A percentile compares a stretch with the other conserved stretches of the same genome.
phyloP scores from a whole-genome alignment of 2,888 invertebrate genomes.

The Drosophila macrospina region DNA sequence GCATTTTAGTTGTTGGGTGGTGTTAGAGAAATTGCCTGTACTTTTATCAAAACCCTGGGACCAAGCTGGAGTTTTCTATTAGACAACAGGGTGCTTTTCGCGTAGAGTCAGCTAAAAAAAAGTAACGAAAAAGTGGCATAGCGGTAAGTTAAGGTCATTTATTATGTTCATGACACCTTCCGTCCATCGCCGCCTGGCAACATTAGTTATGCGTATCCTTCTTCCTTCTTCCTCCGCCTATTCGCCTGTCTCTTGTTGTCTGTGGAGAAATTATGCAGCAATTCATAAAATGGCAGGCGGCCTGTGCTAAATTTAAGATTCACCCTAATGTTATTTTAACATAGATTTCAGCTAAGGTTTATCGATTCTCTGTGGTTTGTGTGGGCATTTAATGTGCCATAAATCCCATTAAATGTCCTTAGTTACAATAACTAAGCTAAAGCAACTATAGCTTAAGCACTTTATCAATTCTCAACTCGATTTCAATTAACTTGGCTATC shows the following conservation, averaged over 20 bases:
- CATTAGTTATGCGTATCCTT: slow-evolving; percentile 64
- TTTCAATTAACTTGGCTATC: slow-evolving; percentile 66
- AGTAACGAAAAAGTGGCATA: slow-evolving; percentile 52
- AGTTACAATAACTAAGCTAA: slow-evolving; percentile 22
- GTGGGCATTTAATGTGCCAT: slow-evolving; percentile 38
- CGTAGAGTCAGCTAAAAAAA: slow-evolving; percentile 60
- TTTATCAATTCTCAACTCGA: slow-evolving; percentile 37
- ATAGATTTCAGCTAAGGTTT: slow-evolving; percentile 53
- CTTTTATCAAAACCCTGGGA: slow-evolving; percentile 33
- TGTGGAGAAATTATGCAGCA: slow-evolving; percentile 73
- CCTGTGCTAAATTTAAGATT: slow-evolving; percentile 42
- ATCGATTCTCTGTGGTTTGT: slow-evolving; percentile 60
- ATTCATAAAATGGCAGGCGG: slow-evolving; percentile 69
- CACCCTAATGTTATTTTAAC: slow-evolving; percentile 53
- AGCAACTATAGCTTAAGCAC: slow-evolving; percentile 36
- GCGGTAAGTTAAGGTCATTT: slow-evolving; percentile 76
- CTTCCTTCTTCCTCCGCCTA: not conserved
- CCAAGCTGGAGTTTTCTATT: slow-evolving; percentile 66
- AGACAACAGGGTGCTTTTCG: slow-evolving; percentile 74
- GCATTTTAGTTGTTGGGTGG: slow-evolving; percentile 22
- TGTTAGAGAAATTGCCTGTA: slow-evolving; percentile 52
- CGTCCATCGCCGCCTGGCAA: slow-evolving; percentile 49
- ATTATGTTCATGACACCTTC: slow-evolving; percentile 77
- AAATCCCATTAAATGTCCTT: slow-evolving; percentile 8
- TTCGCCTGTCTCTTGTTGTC: slow-evolving; percentile 47